Base-by-base conservation (phyloP, 1,140 invertebrate genomes). In the Nymphalis io region DNA sequence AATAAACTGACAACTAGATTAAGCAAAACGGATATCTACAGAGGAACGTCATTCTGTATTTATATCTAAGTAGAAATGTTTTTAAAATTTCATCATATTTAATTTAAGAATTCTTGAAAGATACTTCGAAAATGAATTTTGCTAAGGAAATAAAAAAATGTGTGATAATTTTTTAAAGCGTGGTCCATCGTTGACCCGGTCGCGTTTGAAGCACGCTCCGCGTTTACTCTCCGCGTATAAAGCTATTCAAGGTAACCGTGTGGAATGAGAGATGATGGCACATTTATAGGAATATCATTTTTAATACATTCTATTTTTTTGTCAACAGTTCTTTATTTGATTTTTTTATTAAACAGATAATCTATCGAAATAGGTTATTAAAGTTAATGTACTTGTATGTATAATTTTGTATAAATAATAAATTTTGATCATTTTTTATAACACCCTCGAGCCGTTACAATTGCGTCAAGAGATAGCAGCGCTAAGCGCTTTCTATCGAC, bases 111-210 rank as follows among this genome's bases (percentile, higher is more conserved):
- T 46, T 46, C 42, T 8, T 11, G 46, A 51, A 51, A 51, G 18
- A 51, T 51, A 20, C 20, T 16, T n/a, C 6, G 20, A 21, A 20
- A 51, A 51, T 20, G 18, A 20, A 51, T 51, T 20, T 20, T 11
- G 46, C 46, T 46, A 11, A 51, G 46, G 20, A 20, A 20, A 51
- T 15, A 20, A 18, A 51, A 51, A 51, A 20, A 20, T 20, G 46
- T 51, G 46, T 51, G 46, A 51, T 51, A 51, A 51, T 51, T 51
- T 51, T 51, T 51, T 20, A 51, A 42, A 51, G 18, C 46, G 18
- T 20, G 46, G 16, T 51, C 46, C 46, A 51, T 51, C 16, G 46
- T 51, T 20, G 18, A 51, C 18, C 40, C 15, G 40, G 40, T n/a
- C 40, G 15, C 40, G 40, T 42, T 42, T 42, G 53, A 33, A 57